Conservation (phyloP, 2,888 invertebrate species). For the Drosophila paranaensis region DNA sequence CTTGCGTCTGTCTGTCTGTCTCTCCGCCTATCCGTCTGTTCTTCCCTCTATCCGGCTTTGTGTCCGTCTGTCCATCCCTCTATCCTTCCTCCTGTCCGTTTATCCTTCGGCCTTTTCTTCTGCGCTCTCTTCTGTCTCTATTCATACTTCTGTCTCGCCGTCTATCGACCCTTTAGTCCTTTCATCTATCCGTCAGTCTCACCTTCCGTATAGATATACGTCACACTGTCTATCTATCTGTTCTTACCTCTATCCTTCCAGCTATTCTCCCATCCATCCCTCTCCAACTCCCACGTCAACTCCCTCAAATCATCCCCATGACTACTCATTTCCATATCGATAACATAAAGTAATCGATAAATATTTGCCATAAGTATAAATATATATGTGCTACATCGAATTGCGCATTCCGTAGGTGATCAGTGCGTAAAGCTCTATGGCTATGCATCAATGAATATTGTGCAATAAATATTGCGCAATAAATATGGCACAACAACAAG, state of each 20-base stretch:
- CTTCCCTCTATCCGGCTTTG: not conserved
- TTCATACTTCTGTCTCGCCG: not conserved
- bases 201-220: too few species aligned
- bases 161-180: not conserved
- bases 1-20: not conserved
- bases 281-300: not conserved
- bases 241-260: not conserved
- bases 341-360: not conserved
- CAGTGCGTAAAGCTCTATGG: not conserved
- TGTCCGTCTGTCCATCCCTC: too few species aligned
- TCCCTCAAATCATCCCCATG: not conserved
- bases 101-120: not conserved
- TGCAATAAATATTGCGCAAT: not conserved
- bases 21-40: not conserved
- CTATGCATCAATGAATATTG: not conserved
- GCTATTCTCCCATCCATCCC: not conserved
- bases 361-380: not conserved
- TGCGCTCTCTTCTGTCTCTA: not conserved
- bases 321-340: not conserved
- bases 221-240: not conserved
- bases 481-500: not conserved
- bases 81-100: too few species aligned
- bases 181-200: not conserved
- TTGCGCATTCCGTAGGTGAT: not conserved
- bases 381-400: not conserved